Evolutionary conservation across 2,888 invertebrate species (phyloP), one percentile per base, ranked within the genome.

Genomic region (Hetaerina titia): DNA sequence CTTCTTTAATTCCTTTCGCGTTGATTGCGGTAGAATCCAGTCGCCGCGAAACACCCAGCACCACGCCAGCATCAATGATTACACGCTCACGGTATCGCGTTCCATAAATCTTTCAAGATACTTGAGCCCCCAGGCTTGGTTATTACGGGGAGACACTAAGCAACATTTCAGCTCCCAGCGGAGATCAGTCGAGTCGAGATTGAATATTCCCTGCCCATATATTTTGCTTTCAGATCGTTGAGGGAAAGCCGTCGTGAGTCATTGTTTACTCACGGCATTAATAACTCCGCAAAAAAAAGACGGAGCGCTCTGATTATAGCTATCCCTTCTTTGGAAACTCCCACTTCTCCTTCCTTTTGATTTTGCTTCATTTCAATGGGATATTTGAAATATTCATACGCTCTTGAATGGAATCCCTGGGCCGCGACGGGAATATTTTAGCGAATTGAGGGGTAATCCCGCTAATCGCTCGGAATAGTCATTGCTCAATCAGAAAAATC

Each of bases 51-150:
- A 13, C 31, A 31, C 81, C 22, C n/a, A 57, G 2, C 56, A 89
- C 6, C 58, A 58, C 57, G n/a, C 58, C 89, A 89, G 57, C 58
- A 89, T 89, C 89, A 89, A 89, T 89, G 89, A 89, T 89, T 89
- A 89, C 56, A 57, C 57, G 31, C 89, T 81, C 81, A 9, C 11
- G 25, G 81, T 81, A 81, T 81, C 31, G 81, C 81, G 81, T 81
- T 31, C 81, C 81, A 81, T 81, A 81, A 81, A 81, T 81, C 81
- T 81, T 81, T 15, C 81, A 25, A 31, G 81, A 81, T 81, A 81
- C 31, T 25, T 31, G 81, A 11, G 11, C 81, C 81, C 81, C 31
- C 81, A 22, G 81, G 81, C 81, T 81, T 31, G 9, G 81, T 81
- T 81, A 81, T 81, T 81, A 81, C 81, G 81, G 13, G 81, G 81